Evolutionary conservation across 1,140 invertebrate species (phyloP).

Genomic region (Lepidurus packardi): DNA sequence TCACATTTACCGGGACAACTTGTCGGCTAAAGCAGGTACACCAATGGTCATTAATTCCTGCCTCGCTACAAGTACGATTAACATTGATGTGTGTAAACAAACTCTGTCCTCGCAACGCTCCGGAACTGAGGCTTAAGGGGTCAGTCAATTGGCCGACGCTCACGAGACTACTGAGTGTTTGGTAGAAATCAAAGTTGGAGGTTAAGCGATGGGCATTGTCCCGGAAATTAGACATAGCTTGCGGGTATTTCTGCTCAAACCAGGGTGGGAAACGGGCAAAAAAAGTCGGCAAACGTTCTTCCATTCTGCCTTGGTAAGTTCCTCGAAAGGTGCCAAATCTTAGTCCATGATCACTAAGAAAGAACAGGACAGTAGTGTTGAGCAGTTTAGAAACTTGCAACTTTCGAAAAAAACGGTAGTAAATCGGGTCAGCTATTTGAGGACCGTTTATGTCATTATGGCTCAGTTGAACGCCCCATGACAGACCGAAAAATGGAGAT

Average conservation of each 20-base stretch:
- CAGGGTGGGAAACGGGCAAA: neutral
- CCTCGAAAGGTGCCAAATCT: neutral
- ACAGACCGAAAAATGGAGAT: neutral
- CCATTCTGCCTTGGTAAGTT: neutral
- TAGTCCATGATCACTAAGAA: neutral
- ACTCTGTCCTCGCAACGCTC: neutral
- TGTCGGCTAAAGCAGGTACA: neutral
- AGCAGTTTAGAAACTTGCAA: neutral
- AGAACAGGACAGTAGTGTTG: neutral
- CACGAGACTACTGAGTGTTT: neutral
- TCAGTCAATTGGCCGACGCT: neutral
- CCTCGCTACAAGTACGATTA: neutral
- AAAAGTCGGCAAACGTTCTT: neutral
- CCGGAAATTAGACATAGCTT: neutral
- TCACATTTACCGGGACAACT: no score
- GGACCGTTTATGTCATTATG: neutral
- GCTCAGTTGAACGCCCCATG: neutral
- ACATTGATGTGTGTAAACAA: neutral
- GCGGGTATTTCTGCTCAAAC: neutral
- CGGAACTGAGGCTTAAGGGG: neutral
- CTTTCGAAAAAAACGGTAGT: neutral
- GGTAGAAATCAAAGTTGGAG: constrained; percentile 7
- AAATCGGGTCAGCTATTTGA: neutral
- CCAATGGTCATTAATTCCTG: neutral
- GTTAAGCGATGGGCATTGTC: neutral